phyloP scores from a whole-genome alignment of 2,113 vertebrate genomes.

The Dipodomys ordii region DNA sequence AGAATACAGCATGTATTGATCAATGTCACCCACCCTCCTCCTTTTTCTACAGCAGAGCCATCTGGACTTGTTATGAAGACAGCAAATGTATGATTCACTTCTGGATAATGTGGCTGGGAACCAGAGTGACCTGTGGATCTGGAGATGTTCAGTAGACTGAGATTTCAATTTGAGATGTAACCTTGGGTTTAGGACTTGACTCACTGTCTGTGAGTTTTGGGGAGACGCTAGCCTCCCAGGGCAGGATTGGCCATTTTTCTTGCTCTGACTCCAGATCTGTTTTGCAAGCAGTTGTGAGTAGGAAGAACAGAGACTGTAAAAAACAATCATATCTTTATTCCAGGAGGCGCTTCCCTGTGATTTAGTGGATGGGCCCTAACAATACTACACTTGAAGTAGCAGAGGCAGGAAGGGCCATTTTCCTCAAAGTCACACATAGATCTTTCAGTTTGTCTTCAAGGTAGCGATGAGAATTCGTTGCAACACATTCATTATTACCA shows the following conservation, averaged over 20 bases:
- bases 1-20: no score
- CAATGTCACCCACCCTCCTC: no score
- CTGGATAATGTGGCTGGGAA: not conserved
- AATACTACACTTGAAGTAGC: constrained; percentile 20
- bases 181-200: not conserved
- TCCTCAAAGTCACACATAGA: constrained; percentile 30
- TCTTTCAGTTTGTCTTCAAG: constrained; percentile 52
- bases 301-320: constrained; percentile 49
- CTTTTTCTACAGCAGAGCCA: no score
- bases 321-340: constrained; percentile 29
- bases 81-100: not conserved
- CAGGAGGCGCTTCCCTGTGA: constrained; percentile 54
- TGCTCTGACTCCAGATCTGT: not conserved
- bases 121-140: not conserved
- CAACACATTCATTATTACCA: constrained; percentile 13
- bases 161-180: not conserved
- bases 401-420: constrained; percentile 46
- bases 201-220: not conserved
- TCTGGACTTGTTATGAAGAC: no score
- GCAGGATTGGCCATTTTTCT: not conserved
- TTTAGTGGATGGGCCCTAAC: not conserved
- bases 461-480: constrained; percentile 26
- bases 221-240: not conserved
- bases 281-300: constrained; percentile 31
- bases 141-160: not conserved